Conservation (phyloP, 2,888 invertebrate species). For the Dynastes grantii region DNA sequence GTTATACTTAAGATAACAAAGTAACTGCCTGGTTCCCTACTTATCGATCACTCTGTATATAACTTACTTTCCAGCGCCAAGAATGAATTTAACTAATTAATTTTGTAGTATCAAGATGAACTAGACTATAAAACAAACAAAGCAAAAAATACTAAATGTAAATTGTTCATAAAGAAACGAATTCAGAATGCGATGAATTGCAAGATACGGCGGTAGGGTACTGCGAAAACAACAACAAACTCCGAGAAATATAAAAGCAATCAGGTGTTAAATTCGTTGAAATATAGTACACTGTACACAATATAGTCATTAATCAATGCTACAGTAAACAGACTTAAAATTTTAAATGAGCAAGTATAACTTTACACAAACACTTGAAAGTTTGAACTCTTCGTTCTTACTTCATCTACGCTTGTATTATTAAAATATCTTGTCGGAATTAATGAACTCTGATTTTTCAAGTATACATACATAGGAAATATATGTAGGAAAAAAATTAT, state of each 20-base stretch:
- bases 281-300: conserved; percentile 6
- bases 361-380: not conserved
- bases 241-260: not conserved
- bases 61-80: too few relatives aligned
- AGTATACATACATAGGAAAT: not conserved
- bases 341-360: conserved; percentile 6
- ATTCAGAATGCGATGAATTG: too few relatives aligned
- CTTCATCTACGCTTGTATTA: conserved; percentile 5
- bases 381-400: not conserved
- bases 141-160: too few relatives aligned
- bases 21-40: too few relatives aligned
- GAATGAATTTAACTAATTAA: too few relatives aligned
- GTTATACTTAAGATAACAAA: too few relatives aligned
- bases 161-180: too few relatives aligned
- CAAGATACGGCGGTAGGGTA: too few relatives aligned
- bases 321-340: conserved; percentile 2
- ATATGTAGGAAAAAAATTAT: not conserved
- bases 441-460: not conserved
- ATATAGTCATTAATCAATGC: conserved; percentile 22
- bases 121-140: too few relatives aligned
- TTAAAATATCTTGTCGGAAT: not conserved
- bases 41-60: too few relatives aligned
- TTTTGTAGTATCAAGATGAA: too few relatives aligned
- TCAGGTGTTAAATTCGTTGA: not conserved
- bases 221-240: not conserved